These are phyloP conservation scores for Calliphora vicina DNA, from an alignment of 1,140 invertebrate genomes.

Conservation along the genomic window DNA sequence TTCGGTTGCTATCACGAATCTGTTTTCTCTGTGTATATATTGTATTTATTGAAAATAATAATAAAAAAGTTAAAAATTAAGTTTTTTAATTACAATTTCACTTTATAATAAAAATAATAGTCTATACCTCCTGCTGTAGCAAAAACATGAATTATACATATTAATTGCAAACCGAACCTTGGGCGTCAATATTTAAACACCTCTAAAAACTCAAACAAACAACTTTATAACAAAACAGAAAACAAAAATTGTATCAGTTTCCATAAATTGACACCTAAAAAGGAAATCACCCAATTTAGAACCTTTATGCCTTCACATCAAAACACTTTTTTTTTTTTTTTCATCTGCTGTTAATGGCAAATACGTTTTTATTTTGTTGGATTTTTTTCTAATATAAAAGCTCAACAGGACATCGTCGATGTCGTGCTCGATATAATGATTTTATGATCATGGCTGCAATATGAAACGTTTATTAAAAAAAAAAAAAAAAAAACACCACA, in stretches of 20 bases:
- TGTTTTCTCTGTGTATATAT: too few relatives aligned
- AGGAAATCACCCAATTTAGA: background rate
- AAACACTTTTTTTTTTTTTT: background rate
- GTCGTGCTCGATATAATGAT: background rate
- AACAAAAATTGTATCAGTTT: background rate
- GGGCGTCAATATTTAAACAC: background rate
- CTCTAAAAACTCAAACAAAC: background rate
- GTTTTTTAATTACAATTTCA: too few relatives aligned
- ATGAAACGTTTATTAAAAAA: constrained; percentile 28
- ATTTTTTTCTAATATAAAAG: constrained; percentile 30
- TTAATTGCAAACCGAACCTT: background rate
- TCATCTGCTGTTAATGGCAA: background rate
- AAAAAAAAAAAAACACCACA: background rate
- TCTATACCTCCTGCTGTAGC: background rate
- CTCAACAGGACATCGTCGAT: constrained; percentile 43
- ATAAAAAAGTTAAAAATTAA: too few relatives aligned
- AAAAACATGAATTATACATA: background rate
- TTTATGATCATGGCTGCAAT: background rate
- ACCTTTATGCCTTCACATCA: background rate
- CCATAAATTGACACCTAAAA: constrained; percentile 22
- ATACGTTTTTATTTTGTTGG: background rate
- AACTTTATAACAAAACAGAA: background rate
- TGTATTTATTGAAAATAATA: too few relatives aligned
- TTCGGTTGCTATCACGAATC: too few relatives aligned
- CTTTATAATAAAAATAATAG: background rate